Base-by-base conservation (phyloP, 2,113 vertebrate species). In the Megatriorchis doriae region DNA sequence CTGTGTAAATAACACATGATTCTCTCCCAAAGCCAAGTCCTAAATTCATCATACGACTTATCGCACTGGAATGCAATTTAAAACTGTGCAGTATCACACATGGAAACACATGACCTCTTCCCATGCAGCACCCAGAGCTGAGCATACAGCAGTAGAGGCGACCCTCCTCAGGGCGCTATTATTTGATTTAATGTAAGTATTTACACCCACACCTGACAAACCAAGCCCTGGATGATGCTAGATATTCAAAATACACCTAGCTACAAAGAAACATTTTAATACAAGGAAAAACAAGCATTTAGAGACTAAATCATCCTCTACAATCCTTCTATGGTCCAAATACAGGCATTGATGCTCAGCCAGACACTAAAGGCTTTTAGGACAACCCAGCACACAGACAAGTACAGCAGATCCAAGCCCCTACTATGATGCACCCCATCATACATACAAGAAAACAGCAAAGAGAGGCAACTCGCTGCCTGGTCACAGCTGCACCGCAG, bases 81-180 rank as follows among this genome's bases (percentile, higher is more conserved):
- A 91, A 91, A 9, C 61, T 38, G 42, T 13, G 4, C 3, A 36
- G 25, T 19, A 11, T 48, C n/a, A 61, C 20, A 73, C 12, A 52
- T 5, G 17, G 70, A 59, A 53, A 68, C 77, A 84, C 27, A 22
- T 16, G 11, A 4, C 17, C 59, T 66, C 36, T 66, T 50, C 47
- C 73, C 26, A 9, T 7, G 13, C 62, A 93, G 63, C 40, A 72
- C 67, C 40, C 71, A 32, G 43, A 65, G 40, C 74, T 22, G 1
- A 77, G 34, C 22, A 48, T 0, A 0, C 20, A 48, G 36, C 40
- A 48, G 15, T 0, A 1, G 17, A 75, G 5, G 4, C 12, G 4
- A 86, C 10, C 3, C 23, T 45, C 22, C 27, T 47, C 23, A 26
- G 23, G 6, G 21, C 14, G 17, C 53, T 62, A 6, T 13, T 26